Base-by-base conservation (phyloP, 2,113 vertebrate species). In the Taxidea taxus region DNA sequence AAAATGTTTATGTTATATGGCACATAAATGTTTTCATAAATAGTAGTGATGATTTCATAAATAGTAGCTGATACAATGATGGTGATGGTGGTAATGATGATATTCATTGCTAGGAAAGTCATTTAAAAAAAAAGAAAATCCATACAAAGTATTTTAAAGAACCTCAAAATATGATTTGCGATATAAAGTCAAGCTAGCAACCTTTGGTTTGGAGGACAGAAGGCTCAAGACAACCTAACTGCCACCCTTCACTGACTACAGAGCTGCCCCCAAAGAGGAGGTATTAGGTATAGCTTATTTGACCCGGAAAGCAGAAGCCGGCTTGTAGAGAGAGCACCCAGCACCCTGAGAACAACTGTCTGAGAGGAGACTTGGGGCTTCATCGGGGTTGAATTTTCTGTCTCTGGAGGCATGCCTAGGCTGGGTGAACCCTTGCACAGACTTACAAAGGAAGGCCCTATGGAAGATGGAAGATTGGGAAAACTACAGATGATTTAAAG, bases 201-300 rank as follows among this genome's bases (percentile, higher is more conserved):
- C 47, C 66, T 90, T 83, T 91, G 58, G 21, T 89, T 66, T 95
- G 47, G 51, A 82, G 47, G 27, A 95, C 81, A 82, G 70, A 81
- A 83, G 66, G 2, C 42, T 68, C 6, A 62, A 25, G 20, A 25
- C 16, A 58, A n/a, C 37, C 5, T 29, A 39, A 77, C 27, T 51
- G 8, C 49, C 1, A 44, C 54, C 12, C 82, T 70, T 42, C 81
- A 42, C 31, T 42, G 34, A 89, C 34, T 16, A 56, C 74, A 20
- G 11, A 80, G 23, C 31, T 85, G 6, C 23, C 42, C 23, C 72
- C 20, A 5, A 83, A 51, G 62, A 49, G 6, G 34, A 72, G 8
- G 5, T 16, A 47, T 37, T 84, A 20, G 56, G 42, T 51, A 6
- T 2, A 21, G 49, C 20, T 51, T 83, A 3, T 68, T 74, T 86